Conservation (phyloP, 2,888 invertebrate genomes). For the Omphaloscelis lunosa region DNA sequence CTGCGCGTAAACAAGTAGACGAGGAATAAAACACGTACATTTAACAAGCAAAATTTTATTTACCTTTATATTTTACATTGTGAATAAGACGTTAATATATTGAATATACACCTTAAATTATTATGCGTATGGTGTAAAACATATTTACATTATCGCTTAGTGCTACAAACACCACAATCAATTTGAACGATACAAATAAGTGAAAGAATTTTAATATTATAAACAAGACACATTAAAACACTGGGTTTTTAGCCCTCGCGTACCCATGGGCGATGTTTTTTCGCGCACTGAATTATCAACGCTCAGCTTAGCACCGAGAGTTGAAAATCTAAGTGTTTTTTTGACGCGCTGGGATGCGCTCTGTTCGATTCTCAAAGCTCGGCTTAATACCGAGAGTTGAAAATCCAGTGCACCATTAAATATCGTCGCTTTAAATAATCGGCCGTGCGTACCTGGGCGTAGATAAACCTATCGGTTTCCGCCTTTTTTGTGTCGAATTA, state of each 20-base stretch:
- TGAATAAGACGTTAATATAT: slow-evolving; percentile 79
- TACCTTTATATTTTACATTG: slow-evolving; percentile 81
- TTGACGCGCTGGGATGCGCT: too few relatives aligned
- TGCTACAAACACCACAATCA: slow-evolving; percentile 62
- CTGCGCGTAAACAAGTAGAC: neutral
- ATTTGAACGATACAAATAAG: slow-evolving; percentile 47
- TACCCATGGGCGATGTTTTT: neutral
- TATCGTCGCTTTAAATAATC: neutral
- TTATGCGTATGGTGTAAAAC: slow-evolving; percentile 80
- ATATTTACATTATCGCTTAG: slow-evolving; percentile 78
- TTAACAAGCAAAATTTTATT: slow-evolving; percentile 87
- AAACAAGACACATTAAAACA: slow-evolving; percentile 33
- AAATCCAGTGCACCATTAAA: too few relatives aligned
- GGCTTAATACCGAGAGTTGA: too few relatives aligned
- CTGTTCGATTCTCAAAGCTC: neutral
- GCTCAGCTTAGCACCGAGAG: neutral
- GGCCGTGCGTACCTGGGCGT: neutral
- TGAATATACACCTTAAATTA: slow-evolving; percentile 81
- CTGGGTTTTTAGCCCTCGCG: neutral
- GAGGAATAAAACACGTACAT: neutral
- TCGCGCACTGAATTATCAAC: neutral
- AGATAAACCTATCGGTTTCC: slow-evolving; percentile 1
- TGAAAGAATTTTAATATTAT: slow-evolving; percentile 29
- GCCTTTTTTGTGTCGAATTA: neutral
- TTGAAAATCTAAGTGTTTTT: neutral